Percentiles rank a stretch among this genome's conserved stretches.
Conservation (phyloP, 1,140 invertebrate genomes). For the Penaeus vannamei region DNA sequence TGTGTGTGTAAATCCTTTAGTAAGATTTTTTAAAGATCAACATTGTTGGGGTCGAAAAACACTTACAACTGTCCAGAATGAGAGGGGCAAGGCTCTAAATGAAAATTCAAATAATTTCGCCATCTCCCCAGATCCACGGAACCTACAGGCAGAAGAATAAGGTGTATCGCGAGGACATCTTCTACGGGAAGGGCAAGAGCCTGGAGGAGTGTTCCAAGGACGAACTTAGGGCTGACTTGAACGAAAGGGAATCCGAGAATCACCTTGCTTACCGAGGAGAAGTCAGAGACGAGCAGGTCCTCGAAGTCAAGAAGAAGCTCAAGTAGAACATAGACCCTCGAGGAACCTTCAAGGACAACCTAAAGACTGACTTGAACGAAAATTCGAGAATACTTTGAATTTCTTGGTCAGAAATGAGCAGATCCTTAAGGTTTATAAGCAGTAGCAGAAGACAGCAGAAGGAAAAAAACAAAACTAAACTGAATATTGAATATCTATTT, state of each 20-base stretch:
- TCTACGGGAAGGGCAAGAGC: conserved; percentile 76
- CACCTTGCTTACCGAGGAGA: conserved; percentile 73
- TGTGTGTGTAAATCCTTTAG: too few relatives aligned
- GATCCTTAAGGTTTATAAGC: conserved; percentile 43
- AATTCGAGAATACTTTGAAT: conserved; percentile 75
- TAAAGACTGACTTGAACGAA: conserved; percentile 73
- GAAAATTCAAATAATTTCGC: neutral
- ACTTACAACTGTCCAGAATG: too few relatives aligned
- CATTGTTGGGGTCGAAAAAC: too few relatives aligned
- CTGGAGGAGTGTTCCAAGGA: conserved; percentile 72
- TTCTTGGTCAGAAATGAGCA: conserved; percentile 69
- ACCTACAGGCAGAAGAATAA: conserved; percentile 78
- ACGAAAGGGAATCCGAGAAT: conserved; percentile 75
- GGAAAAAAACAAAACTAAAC: too few relatives aligned
- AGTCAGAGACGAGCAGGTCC: conserved; percentile 59
- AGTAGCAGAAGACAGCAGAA: neutral
- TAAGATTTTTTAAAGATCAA: too few relatives aligned
- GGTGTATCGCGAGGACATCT: conserved; percentile 80
- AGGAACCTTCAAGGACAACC: conserved; percentile 73
- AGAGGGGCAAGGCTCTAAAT: too few relatives aligned
- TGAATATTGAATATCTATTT: neutral
- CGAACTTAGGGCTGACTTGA: conserved; percentile 73
- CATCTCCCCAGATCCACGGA: conserved; percentile 75
- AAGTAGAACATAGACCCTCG: conserved; percentile 70
- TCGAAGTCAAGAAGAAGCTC: conserved; percentile 45